Evolutionary conservation across 2,888 invertebrate species (phyloP).

Genomic region (Coecobrya sp.): DNA sequence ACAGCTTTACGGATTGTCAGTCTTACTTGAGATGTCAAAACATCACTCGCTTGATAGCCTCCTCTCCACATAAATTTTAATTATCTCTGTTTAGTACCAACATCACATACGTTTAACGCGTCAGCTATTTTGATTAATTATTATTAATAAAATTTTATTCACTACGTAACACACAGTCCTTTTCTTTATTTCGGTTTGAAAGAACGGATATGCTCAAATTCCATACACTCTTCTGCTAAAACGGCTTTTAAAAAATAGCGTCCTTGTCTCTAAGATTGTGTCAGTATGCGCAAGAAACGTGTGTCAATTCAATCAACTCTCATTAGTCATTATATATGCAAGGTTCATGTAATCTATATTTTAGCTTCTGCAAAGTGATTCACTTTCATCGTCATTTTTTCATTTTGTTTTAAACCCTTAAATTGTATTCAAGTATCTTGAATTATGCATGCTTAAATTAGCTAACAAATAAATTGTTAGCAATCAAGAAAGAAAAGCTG

Average conservation of each 20-base stretch:
- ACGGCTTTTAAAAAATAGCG: background rate
- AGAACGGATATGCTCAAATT: no score
- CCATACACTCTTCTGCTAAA: no score
- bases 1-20: no score
- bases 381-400: background rate
- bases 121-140: background rate
- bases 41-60: no score
- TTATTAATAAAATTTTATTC: background rate
- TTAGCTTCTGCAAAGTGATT: background rate
- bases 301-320: background rate
- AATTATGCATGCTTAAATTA: no score
- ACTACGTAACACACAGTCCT: no score
- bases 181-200: slow-evolving; percentile 6
- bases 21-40: no score
- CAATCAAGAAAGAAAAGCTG: no score
- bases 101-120: no score
- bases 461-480: no score
- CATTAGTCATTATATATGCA: background rate
- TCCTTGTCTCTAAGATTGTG: background rate
- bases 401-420: background rate
- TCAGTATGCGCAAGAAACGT: background rate
- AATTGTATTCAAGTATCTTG: background rate
- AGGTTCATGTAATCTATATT: background rate
- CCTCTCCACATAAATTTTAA: background rate
- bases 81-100: background rate